Conservation (phyloP, 2,113 vertebrate genomes). For the Charadrius vociferus region DNA sequence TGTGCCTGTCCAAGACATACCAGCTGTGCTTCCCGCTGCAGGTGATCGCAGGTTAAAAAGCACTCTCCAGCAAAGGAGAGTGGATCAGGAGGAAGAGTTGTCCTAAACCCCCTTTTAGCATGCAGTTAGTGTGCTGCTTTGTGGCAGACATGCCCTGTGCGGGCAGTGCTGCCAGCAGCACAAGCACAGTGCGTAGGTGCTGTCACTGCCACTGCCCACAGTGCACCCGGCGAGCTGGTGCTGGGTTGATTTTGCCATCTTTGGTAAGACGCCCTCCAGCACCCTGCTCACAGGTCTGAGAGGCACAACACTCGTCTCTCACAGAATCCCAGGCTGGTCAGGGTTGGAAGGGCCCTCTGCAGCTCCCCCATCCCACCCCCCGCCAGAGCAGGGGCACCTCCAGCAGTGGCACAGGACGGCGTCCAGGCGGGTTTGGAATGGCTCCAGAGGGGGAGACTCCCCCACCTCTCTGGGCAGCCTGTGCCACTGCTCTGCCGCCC, state of each 20-base stretch:
- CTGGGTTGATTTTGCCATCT: background rate
- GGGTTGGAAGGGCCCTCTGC: too few species aligned
- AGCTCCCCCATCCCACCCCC: too few species aligned
- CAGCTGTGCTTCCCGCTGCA: background rate
- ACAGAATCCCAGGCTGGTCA: too few species aligned
- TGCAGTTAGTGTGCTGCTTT: background rate
- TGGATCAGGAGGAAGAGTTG: background rate
- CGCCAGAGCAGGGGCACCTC: too few species aligned
- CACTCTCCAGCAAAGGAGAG: background rate
- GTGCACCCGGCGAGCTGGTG: too few species aligned
- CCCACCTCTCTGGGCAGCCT: too few species aligned
- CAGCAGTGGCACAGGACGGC: too few species aligned
- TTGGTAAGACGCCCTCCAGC: accelerated
- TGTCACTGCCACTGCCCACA: background rate
- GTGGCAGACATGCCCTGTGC: accelerated
- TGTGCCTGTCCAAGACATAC: background rate
- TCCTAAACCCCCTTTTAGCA: background rate
- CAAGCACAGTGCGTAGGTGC: background rate
- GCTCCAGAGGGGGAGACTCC: too few species aligned
- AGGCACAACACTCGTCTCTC: too few species aligned
- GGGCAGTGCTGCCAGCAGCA: background rate
- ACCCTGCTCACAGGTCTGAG: background rate
- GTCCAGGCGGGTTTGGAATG: too few species aligned
- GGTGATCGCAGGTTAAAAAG: background rate
- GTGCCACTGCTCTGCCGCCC: too few species aligned